phyloP scores from a whole-genome alignment of 1,140 invertebrate species.

The Choristoneura fumiferana region DNA sequence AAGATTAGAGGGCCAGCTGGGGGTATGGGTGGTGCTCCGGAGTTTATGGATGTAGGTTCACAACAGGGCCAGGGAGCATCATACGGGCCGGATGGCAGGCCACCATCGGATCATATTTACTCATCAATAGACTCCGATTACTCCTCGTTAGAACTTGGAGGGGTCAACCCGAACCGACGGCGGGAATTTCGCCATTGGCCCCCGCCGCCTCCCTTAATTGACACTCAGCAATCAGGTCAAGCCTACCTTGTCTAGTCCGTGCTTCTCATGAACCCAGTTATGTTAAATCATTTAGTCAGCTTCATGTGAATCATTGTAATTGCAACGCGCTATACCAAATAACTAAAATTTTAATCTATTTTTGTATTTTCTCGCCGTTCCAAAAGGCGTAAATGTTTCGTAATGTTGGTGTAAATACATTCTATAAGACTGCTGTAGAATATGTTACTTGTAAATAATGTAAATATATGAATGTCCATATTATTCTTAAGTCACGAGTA shows the following conservation, averaged over 20 bases:
- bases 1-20: slow-evolving; percentile 63
- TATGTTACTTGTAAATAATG: slow-evolving; percentile 76
- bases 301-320: slow-evolving; percentile 70
- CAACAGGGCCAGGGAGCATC: slow-evolving; percentile 59
- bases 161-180: slow-evolving; percentile 60
- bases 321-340: slow-evolving; percentile 74
- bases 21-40: slow-evolving; percentile 47
- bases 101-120: slow-evolving; percentile 91
- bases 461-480: slow-evolving; percentile 76
- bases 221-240: slow-evolving; percentile 68
- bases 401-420: slow-evolving; percentile 75
- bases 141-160: slow-evolving; percentile 73
- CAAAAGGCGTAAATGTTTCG: slow-evolving; percentile 64
- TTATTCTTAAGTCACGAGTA: slow-evolving; percentile 66
- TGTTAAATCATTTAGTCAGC: slow-evolving; percentile 62
- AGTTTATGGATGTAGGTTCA: slow-evolving; percentile 56
- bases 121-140: slow-evolving; percentile 93
- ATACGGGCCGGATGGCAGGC: slow-evolving; percentile 77
- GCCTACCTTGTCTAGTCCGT: slow-evolving; percentile 73
- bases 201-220: slow-evolving; percentile 65
- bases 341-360: slow-evolving; percentile 74
- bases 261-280: slow-evolving; percentile 54
- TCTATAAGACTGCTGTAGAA: slow-evolving; percentile 78
- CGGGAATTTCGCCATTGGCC: slow-evolving; percentile 70
- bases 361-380: slow-evolving; percentile 73